Conservation (phyloP, 2,888 invertebrate species). For the Lordiphosa andalusiaca region DNA sequence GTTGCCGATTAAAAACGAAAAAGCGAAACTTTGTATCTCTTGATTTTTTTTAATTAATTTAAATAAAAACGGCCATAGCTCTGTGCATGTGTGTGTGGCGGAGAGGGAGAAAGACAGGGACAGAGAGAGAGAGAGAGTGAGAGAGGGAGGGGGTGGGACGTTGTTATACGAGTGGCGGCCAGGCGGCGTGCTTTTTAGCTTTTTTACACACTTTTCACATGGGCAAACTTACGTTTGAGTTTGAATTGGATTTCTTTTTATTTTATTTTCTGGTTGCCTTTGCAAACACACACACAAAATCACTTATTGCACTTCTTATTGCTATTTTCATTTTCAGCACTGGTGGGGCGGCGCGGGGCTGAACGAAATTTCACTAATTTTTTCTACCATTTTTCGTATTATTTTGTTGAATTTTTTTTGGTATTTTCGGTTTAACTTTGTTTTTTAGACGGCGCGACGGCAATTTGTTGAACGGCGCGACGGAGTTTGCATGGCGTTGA, state of each 20-base stretch:
- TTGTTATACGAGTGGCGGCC: conserved; percentile 1
- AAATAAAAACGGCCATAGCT: conserved; percentile 18
- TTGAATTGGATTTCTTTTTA: conserved; percentile 21
- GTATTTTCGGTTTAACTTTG: conserved; percentile 21
- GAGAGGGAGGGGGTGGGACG: too few species aligned
- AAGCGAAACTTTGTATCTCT: conserved; percentile 60
- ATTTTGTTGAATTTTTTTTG: conserved; percentile 29
- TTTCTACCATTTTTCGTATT: conserved; percentile 6
- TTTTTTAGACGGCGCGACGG: conserved; percentile 33
- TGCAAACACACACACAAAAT: conserved; percentile 1
- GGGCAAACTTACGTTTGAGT: conserved; percentile 29
- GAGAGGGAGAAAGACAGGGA: conserved; percentile 22
- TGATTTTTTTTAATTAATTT: conserved; percentile 64
- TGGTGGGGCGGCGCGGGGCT: neutral
- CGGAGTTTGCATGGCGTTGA: conserved; percentile 30
- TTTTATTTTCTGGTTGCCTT: conserved; percentile 9
- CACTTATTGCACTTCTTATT: conserved; percentile 11
- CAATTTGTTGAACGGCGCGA: conserved; percentile 12
- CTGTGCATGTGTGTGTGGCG: conserved; percentile 7
- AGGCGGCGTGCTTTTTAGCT: conserved; percentile 1
- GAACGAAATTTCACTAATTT: conserved; percentile 3
- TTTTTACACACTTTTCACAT: conserved; percentile 21
- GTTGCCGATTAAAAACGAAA: conserved; percentile 37
- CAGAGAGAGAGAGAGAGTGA: conserved; percentile 15
- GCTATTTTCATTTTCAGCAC: neutral